Conservation (phyloP, 2,797 vertebrate species). For the Ambastaia sidthimunki region DNA sequence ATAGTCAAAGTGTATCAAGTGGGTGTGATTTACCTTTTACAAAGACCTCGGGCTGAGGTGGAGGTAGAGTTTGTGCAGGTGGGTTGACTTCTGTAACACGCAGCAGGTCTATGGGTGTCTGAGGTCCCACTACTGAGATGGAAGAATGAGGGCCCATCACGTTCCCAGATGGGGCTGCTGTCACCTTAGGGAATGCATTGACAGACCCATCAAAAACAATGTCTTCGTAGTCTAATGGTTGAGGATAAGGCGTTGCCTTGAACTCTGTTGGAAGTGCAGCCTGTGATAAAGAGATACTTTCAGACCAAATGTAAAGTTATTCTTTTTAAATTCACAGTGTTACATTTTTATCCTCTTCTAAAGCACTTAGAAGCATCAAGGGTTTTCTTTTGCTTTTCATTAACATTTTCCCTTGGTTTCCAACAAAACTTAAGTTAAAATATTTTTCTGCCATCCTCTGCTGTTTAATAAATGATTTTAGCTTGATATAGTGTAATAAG, state of each 20-base stretch:
- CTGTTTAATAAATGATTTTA: background rate
- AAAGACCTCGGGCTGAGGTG: conserved; percentile 29
- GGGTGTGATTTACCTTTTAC: conserved; percentile 61
- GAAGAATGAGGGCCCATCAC: conserved; percentile 12
- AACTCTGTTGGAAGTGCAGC: conserved; percentile 48
- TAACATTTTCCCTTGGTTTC: background rate
- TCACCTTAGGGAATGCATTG: conserved; percentile 40
- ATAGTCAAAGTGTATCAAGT: background rate
- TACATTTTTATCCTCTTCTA: too few species aligned
- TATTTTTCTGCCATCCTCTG: background rate
- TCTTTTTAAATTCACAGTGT: background rate
- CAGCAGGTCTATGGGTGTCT: conserved; percentile 48
- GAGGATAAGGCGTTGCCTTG: conserved; percentile 5
- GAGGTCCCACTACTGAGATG: conserved; percentile 53
- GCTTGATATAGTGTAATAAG: background rate
- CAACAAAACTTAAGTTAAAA: too few species aligned
- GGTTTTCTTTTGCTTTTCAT: too few species aligned
- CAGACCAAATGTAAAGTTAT: background rate
- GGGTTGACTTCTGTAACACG: conserved; percentile 51
- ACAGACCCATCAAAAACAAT: conserved; percentile 46
- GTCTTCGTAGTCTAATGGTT: conserved; percentile 14
- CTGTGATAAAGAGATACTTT: conserved; percentile 56
- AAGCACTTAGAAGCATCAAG: too few species aligned
- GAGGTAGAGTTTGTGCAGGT: conserved; percentile 29
- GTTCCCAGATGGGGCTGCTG: conserved; percentile 26